Evolutionary conservation across 2,797 vertebrate genomes (phyloP).

Genomic region (Syndactyla subalaris): DNA sequence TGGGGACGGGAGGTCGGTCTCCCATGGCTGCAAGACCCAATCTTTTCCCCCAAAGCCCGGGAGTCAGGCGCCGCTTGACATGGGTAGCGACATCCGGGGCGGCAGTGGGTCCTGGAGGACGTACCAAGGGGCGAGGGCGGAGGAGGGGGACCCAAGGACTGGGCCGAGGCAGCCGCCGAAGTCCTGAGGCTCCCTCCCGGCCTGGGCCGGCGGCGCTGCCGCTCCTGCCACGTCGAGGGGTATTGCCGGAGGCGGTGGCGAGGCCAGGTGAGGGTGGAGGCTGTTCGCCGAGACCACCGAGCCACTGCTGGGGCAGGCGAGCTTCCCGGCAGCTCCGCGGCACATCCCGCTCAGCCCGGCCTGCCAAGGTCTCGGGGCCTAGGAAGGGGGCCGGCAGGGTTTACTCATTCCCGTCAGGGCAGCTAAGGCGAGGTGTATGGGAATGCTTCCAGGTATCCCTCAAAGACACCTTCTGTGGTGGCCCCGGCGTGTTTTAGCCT

Average conservation of each 20-base stretch:
- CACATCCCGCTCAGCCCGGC: neutral
- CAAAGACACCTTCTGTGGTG: neutral
- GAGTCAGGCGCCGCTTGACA: no score
- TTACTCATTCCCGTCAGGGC: neutral
- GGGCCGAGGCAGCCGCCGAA: no score
- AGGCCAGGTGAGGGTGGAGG: neutral
- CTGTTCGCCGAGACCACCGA: neutral
- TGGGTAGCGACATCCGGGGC: neutral
- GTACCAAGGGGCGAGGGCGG: neutral
- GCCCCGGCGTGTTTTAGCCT: neutral
- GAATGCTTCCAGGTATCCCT: no score
- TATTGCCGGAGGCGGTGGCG: neutral
- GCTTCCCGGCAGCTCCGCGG: neutral
- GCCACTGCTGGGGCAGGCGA: neutral
- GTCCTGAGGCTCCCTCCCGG: no score
- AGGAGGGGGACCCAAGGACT: neutral
- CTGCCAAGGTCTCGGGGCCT: neutral
- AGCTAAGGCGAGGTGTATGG: accelerated
- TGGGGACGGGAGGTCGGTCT: accelerated
- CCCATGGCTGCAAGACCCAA: neutral
- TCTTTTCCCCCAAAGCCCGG: neutral
- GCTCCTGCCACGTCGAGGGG: neutral
- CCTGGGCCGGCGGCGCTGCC: neutral
- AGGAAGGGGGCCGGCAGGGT: no score
- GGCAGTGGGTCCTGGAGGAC: neutral